Percentiles rank a stretch among this genome's conserved stretches.
Evolutionary conservation across 1,140 invertebrate species (phyloP).

Genomic region (Lepidurus apus): DNA sequence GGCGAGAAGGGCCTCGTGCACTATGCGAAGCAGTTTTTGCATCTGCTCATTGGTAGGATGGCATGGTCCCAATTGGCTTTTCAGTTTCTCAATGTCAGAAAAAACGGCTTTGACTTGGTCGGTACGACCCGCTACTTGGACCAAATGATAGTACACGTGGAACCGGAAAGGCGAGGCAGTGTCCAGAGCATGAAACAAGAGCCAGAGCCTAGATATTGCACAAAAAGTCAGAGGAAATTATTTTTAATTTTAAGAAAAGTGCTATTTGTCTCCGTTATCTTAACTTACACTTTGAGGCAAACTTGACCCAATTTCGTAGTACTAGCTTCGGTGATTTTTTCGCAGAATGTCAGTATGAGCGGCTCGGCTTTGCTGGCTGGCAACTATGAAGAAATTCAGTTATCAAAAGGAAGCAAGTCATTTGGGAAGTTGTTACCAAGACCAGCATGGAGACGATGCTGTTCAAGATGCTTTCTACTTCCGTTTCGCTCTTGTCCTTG

Average conservation of each 20-base stretch:
- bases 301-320: conserved; percentile 71
- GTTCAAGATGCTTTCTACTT: conserved; percentile 77
- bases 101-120: conserved; percentile 78
- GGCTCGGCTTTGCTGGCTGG: conserved; percentile 81
- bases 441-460: conserved; percentile 91
- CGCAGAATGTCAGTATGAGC: conserved; percentile 83
- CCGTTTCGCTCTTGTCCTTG: conserved; percentile 60
- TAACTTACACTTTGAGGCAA: conserved; percentile 77
- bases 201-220: conserved; percentile 59
- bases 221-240: conserved; percentile 32
- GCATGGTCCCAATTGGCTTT: conserved; percentile 57
- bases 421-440: conserved; percentile 55
- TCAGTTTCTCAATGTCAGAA: conserved; percentile 69
- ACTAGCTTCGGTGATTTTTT: conserved; percentile 87
- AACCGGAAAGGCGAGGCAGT: conserved; percentile 76
- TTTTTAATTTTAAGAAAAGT: conserved; percentile 6
- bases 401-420: conserved; percentile 35
- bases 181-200: conserved; percentile 84
- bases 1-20: conserved; percentile 79
- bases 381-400: conserved; percentile 54
- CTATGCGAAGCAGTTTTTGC: conserved; percentile 80
- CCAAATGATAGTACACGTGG: conserved; percentile 84
- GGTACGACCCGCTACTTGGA: conserved; percentile 79
- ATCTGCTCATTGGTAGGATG: conserved; percentile 84
- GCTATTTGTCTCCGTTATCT: conserved; percentile 5